phyloP scores from a whole-genome alignment of 2,888 invertebrate species.

The Noctua janthina region DNA sequence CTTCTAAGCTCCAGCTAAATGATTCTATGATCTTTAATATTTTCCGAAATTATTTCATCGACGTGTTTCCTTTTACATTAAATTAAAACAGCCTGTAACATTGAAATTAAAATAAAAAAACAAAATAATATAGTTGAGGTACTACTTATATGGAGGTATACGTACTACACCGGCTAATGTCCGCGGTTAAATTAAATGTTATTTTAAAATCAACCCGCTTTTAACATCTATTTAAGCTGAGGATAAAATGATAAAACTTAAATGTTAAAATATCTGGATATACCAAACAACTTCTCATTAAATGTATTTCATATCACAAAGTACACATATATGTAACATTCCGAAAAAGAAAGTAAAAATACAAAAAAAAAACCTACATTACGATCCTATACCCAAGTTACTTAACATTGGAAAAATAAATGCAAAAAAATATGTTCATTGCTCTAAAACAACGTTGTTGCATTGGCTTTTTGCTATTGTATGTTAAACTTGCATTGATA shows the following conservation, averaged over 20 bases:
- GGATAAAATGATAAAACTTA: constrained; percentile 78
- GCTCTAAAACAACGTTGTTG: constrained; percentile 65
- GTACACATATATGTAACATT: constrained; percentile 78
- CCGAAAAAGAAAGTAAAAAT: constrained; percentile 79
- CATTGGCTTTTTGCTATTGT: constrained; percentile 63
- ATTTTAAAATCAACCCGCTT: constrained; percentile 69
- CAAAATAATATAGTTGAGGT: constrained; percentile 89
- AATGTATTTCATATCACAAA: constrained; percentile 87
- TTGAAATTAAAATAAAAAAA: constrained; percentile 87
- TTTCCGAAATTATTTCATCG: constrained; percentile 73
- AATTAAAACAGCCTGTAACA: constrained; percentile 81
- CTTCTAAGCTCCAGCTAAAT: constrained; percentile 85
- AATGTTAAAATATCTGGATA: constrained; percentile 77
- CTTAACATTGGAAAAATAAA: constrained; percentile 84
- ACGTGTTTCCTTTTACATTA: constrained; percentile 63
- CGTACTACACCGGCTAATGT: constrained; percentile 72
- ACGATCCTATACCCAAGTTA: constrained; percentile 79
- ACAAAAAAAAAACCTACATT: constrained; percentile 79
- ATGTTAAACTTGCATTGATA: constrained; percentile 59
- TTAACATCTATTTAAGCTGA: constrained; percentile 69
- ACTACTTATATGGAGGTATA: constrained; percentile 86
- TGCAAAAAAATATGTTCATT: constrained; percentile 78
- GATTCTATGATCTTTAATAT: constrained; percentile 68
- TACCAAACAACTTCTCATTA: constrained; percentile 79
- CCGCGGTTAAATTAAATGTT: constrained; percentile 63